These are phyloP conservation scores for Solenodon paradoxus DNA, from an alignment of 2,113 vertebrate species.

Conservation along the genomic window DNA sequence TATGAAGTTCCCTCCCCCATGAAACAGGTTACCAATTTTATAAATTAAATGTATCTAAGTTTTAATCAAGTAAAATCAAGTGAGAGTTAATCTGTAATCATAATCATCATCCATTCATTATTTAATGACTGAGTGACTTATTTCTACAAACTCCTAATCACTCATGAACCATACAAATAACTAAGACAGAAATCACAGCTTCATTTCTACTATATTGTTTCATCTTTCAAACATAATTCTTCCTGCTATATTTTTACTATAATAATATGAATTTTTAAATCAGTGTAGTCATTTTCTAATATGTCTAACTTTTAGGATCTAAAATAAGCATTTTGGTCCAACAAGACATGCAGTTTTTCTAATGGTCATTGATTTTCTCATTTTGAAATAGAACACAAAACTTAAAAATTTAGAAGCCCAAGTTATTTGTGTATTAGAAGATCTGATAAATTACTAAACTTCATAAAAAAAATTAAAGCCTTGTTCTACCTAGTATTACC, in stretches of 20 bases:
- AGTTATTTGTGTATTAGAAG: background rate
- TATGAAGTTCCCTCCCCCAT: background rate
- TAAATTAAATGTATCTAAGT: constrained; percentile 9
- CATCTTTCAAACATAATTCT: background rate
- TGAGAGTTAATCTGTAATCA: background rate
- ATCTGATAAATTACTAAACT: constrained; percentile 14
- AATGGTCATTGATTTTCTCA: background rate
- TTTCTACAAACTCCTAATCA: background rate
- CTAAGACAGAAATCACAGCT: background rate
- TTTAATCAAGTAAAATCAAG: constrained; percentile 35
- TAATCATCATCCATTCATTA: background rate
- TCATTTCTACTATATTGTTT: background rate
- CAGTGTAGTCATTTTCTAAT: background rate
- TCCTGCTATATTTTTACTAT: background rate
- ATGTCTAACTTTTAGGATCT: background rate
- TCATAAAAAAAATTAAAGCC: background rate
- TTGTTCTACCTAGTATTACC: background rate
- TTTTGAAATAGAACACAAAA: background rate
- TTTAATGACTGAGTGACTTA: background rate
- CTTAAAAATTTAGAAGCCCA: background rate
- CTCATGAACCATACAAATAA: background rate
- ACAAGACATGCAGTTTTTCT: background rate
- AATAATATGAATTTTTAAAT: background rate
- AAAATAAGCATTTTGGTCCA: background rate
- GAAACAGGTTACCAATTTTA: background rate